A percentile compares a stretch with the other conserved stretches of the same genome.
Evolutionary conservation across 2,113 vertebrate genomes (phyloP).

Genomic region (Epinephelus moara): DNA sequence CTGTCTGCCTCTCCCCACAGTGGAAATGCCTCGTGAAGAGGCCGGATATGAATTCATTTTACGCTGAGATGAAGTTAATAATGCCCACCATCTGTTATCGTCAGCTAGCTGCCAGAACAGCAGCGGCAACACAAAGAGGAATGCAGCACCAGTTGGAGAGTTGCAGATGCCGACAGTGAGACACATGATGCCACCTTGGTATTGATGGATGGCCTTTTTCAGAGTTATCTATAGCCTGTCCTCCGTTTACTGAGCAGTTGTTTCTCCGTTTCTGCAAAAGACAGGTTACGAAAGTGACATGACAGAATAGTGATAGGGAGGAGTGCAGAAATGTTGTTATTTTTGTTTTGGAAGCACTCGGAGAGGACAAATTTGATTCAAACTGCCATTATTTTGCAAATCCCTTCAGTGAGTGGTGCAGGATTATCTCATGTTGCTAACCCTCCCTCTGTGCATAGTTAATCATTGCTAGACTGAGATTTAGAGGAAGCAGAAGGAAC

Average conservation of each 20-base stretch:
- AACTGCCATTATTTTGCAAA: conserved; percentile 37
- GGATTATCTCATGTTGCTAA: conserved; percentile 42
- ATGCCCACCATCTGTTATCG: conserved; percentile 79
- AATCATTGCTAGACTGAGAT: conserved; percentile 18
- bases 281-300: neutral
- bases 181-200: conserved; percentile 38
- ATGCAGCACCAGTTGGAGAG: conserved; percentile 46
- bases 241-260: conserved; percentile 9
- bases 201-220: conserved; percentile 42
- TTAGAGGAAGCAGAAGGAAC: neutral
- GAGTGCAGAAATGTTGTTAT: conserved; percentile 1
- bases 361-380: conserved; percentile 24
- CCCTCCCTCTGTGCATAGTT: conserved; percentile 13
- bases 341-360: conserved; percentile 4
- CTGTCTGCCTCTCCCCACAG: conserved; percentile 28
- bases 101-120: conserved; percentile 72
- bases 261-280: conserved; percentile 29
- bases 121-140: conserved; percentile 52
- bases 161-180: conserved; percentile 54
- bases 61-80: conserved; percentile 78
- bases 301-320: neutral
- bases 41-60: conserved; percentile 80
- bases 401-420: conserved; percentile 19
- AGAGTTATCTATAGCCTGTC: conserved; percentile 5
- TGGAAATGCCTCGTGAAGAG: conserved; percentile 61